Base-by-base conservation (phyloP, 92 coral and sea anemone genomes). In the Phenganax subtilis region DNA sequence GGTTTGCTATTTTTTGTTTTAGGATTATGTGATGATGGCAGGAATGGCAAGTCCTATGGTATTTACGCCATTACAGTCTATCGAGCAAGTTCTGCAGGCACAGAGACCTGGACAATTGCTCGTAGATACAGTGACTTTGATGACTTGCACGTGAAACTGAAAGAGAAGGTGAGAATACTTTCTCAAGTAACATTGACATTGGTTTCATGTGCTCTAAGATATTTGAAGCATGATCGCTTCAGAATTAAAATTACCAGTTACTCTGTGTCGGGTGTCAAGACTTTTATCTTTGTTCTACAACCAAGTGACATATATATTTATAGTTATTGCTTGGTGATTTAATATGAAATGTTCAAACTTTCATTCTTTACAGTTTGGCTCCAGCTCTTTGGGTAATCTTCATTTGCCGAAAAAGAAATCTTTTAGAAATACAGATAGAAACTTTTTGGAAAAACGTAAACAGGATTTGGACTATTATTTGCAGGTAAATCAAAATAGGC, bases 121-220 rank as follows among this genome's bases (percentile, higher is more conserved):
- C 91, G 98, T 71, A 88, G 98, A 58, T 93, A 90, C 89, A 93
- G 98, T 62, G 98, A 93, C 85, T 93, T 93, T 91, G 98, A 93
- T 86, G 97, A 93, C 75, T 78, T 93, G 12, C 94, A 93, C 70
- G 66, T 93, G 88, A 96, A 92, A 52, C 87, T 91, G 27, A 93
- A 93, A 80, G 92, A 90, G 79, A 93, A 91, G 96, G 97, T 93
- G 54, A 28, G 47, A 28, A 12, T 25, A 7, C 3, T 54, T 53
- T 25, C 9, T 25, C 47, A 55, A 54, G 17, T 25, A 12, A 80
- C 3, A 9, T 11, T 11, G 47, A n/a, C 52, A 2, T 37, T 37
- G 47, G 47, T 37, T 37, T 37, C 47, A 37, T 37, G 47, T 37
- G 47, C 47, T 37, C 47, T 37, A 37, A 37, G 47, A 37, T 37